Base-by-base conservation (phyloP, 2,113 vertebrate species). In the Puma concolor region DNA sequence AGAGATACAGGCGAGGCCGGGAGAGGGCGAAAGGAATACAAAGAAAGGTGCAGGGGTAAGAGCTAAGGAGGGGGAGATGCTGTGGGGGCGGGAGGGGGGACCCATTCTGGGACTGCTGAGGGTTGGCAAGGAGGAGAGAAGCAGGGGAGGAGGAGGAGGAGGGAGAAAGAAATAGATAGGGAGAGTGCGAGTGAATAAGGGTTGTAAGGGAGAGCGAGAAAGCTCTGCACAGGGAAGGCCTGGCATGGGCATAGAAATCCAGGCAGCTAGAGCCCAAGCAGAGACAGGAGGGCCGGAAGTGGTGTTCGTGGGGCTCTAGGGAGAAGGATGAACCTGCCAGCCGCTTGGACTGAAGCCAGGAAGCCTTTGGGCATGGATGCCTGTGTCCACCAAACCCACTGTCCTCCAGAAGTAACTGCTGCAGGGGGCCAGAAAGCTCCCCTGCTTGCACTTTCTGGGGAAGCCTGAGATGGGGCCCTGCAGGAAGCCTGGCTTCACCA, bases 11-110 rank as follows among this genome's bases (percentile, higher is more conserved):
- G 79, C 29, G 69, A 95, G 97, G 92, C 95, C 77, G 8, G 57
- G 95, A 97, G 91, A 95, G 96, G 79, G 96, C 63, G 29, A 94
- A 88, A 95, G 82, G 83, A 95, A 96, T 95, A 97, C 96, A 98
- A 94, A 98, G 96, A 80, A 91, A 95, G 95, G 95, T 96, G 89
- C 97, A 82, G 96, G 97, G 93, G 79, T 93, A 94, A 96, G 89
- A 60, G 77, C 88, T 74, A 90, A 91, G 94, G 95, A 83, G n/a
- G 50, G 81, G 85, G 71, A 93, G 91, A 84, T 67, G 13, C 57
- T 29, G 74, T 5, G 1, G 5, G 66, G 44, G 50, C 48, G 74
- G 80, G 83, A 31, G 41, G 86, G 95, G 64, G 91, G 36, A 81
- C 41, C 86, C 97, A 69, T 85, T 90, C 92, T 67, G 84, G 86